Evolutionary conservation across 2,113 vertebrate genomes (phyloP), one percentile per base, ranked within the genome.

Genomic region (Pitta sordida): DNA sequence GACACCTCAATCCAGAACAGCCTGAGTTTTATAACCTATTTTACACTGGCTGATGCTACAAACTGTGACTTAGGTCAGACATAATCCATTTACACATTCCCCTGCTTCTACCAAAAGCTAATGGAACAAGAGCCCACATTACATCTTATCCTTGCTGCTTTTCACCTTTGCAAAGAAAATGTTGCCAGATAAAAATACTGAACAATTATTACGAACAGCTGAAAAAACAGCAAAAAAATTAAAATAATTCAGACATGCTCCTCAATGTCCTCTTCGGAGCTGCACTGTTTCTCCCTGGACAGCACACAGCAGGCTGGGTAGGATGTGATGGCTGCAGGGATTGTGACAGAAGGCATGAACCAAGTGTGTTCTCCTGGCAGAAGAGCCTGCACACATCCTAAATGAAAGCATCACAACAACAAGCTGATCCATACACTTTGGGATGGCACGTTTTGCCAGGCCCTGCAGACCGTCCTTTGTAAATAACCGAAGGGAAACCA

Each of bases 371-470:
- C 17, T 62, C 37, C 65, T 32, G 21, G 37, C 67, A 86, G 51
- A 34, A 18, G 26, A 37, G 19, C 69, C 27, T 21, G 17, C 60
- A 27, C 49, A 32, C 3, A 2, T 34, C n/a, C 71, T 34, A 79
- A 85, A 70, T 18, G 83, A 85, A 82, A 74, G 56, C 56, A 43
- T 18, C 51, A 29, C 15, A 49, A 56, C 14, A 70, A 86, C 1
- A 2, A 80, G 55, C 29, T 67, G 64, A 86, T 49, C 87, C 56
- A 3, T 2, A n/a, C 15, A 2, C 46, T 30, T 41, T 12, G 6
- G 4, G 1, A 0, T 1, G 0, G 4, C 20, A 13, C 0, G 5
- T 9, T 39, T 39, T 26, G 5, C 21, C 0, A 0, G 79, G n/a
- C 0, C 0, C 58, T 2, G 0, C 0, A 0, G 30, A 23, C 11